Evolutionary conservation across 2,888 invertebrate genomes (phyloP), one percentile per base, ranked within the genome.

Genomic region (Leptura quadrifasciata): DNA sequence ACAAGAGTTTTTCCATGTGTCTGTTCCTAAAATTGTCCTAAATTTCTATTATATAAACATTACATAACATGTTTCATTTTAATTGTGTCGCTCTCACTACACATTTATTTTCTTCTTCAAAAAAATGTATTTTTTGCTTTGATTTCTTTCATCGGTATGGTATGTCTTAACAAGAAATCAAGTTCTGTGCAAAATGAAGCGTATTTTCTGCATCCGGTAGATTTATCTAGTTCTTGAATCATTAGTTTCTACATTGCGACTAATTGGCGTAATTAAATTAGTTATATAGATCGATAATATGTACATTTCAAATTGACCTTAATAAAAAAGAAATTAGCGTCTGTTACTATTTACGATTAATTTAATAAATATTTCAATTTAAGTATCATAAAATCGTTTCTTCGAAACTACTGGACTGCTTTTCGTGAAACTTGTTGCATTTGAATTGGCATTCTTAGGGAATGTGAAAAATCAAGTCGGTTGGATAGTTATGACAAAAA

Each of bases 291-390:
- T 63, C 39, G 63, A 63, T 63, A 63, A 63, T 39, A 15, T 18
- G 39, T 39, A 39, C 39, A 39, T 35, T 63, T 63, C 20, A 39
- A 39, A 39, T 63, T 39, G 63, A 39, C 63, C 63, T 35, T 63
- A 63, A 63, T 63, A 63, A 63, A 63, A 63, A 63, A 63, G 63
- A 63, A 63, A 63, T 39, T 39, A 10, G 63, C 35, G 18, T 61
- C 31, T 61, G 35, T 61, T 61, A 20, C 39, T 1, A 15, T n/a
- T 47, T 47, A n/a, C 47, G 15, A 47, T 47, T 47, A 3, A 3
- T 39, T 35, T 35, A 35, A 47, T 47, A 47, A 47, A 47, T 47
- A n/a, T 47, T 35, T 39, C 15, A 39, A 31, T 8, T 31, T 31
- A 39, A 39, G 12, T 39, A 12, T 10, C 10, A 12, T 39, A 39